Conservation (phyloP, 2,797 vertebrate species). For the Halcyon chelicuti region DNA sequence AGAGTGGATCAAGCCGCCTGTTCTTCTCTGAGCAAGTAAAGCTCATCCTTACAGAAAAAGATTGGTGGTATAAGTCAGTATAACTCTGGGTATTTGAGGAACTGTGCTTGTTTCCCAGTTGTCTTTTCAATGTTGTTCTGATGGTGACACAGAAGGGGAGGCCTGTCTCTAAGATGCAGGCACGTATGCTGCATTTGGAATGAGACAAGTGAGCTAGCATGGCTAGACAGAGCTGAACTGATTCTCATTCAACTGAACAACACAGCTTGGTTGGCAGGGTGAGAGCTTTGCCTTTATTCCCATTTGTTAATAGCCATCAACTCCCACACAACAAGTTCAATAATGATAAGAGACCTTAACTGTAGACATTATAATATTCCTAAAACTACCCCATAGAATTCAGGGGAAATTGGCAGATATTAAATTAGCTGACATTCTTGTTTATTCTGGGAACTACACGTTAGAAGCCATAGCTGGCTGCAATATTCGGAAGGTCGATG, state of each 20-base stretch:
- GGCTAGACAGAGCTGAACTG: neutral
- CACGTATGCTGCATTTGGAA: neutral
- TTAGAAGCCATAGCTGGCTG: neutral
- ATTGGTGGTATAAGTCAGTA: neutral
- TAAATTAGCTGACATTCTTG: neutral
- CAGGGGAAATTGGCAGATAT: neutral
- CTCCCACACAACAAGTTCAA: neutral
- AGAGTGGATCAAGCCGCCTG: neutral
- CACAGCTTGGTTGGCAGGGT: neutral
- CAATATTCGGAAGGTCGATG: neutral
- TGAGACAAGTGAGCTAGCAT: neutral
- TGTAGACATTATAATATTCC: neutral
- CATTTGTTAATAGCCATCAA: neutral
- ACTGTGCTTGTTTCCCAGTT: neutral
- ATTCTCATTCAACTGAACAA: neutral
- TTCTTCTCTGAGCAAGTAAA: neutral
- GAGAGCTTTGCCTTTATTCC: neutral
- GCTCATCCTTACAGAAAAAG: neutral
- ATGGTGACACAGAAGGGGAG: neutral
- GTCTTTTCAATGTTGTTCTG: neutral
- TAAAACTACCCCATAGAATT: neutral
- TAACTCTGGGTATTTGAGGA: neutral
- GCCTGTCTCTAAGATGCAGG: neutral
- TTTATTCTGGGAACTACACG: neutral
- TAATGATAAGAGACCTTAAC: neutral